Evolutionary conservation across 2,113 vertebrate species (phyloP).

Genomic region (Athene cunicularia): DNA sequence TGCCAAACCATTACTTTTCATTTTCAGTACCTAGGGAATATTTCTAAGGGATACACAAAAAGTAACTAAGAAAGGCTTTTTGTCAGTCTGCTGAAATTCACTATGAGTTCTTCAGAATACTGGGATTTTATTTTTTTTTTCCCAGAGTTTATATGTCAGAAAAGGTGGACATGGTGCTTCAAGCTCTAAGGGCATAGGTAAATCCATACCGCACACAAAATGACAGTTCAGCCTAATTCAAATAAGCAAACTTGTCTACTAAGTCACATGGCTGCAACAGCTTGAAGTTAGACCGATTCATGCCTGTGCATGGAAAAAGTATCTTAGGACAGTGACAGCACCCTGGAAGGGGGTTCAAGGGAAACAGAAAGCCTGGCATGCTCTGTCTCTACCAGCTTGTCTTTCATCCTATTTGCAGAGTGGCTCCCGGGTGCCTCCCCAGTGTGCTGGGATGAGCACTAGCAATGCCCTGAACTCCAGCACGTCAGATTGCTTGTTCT

Average conservation of each 20-base stretch:
- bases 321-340: neutral
- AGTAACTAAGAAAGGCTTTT: neutral
- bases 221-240: neutral
- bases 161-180: neutral
- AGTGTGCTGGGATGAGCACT: neutral
- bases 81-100: neutral
- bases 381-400: neutral
- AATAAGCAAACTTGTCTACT: neutral
- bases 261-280: neutral
- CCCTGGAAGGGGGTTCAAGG: neutral
- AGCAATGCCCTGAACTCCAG: rapidly evolving
- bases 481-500: neutral
- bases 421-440: neutral
- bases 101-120: neutral
- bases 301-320: neutral
- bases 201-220: neutral
- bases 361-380: neutral
- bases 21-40: neutral
- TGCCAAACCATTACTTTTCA: neutral
- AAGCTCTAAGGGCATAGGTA: neutral
- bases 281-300: neutral
- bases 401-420: neutral
- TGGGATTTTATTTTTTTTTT: neutral
- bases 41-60: neutral
- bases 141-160: neutral